Conservation (phyloP, 2,797 vertebrate genomes). For the Bucorvus abyssinicus region DNA sequence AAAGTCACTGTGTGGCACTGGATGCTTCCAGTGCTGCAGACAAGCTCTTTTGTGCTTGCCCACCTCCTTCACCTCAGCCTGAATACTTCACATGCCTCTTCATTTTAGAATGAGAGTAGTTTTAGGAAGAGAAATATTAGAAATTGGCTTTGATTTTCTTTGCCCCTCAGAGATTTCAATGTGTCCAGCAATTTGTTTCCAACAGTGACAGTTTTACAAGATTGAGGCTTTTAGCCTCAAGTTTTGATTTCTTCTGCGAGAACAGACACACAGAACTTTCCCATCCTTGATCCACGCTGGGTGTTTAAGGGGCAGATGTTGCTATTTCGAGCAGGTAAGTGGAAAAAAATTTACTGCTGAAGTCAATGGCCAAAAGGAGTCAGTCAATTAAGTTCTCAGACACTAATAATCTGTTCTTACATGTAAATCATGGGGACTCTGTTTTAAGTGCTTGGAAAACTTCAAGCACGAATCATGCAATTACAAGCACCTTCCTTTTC, state of each 20-base stretch:
- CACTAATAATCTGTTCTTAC: slow-evolving; percentile 38
- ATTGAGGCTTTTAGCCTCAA: slow-evolving; percentile 31
- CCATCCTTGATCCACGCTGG: background rate
- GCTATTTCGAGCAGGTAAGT: slow-evolving; percentile 20
- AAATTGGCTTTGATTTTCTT: slow-evolving; percentile 44
- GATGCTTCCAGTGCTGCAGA: background rate
- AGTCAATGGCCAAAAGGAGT: background rate
- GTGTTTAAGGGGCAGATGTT: background rate
- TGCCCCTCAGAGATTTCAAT: slow-evolving; percentile 5
- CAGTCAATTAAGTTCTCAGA: slow-evolving; percentile 42
- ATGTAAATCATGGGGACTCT: slow-evolving; percentile 28
- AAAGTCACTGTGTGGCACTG: background rate
- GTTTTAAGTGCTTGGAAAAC: slow-evolving; percentile 24
- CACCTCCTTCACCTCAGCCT: background rate
- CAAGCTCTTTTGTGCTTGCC: background rate
- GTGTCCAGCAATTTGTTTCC: slow-evolving; percentile 11
- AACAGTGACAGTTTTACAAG: slow-evolving; percentile 12
- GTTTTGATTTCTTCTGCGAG: background rate
- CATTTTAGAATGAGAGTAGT: background rate
- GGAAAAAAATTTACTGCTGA: slow-evolving; percentile 43
- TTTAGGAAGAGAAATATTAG: slow-evolving; percentile 33
- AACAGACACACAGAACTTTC: background rate
- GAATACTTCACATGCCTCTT: background rate
- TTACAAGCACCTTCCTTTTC: background rate
- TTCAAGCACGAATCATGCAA: background rate